Base-by-base conservation (phyloP, 2,797 vertebrate genomes). In the Huso huso region DNA sequence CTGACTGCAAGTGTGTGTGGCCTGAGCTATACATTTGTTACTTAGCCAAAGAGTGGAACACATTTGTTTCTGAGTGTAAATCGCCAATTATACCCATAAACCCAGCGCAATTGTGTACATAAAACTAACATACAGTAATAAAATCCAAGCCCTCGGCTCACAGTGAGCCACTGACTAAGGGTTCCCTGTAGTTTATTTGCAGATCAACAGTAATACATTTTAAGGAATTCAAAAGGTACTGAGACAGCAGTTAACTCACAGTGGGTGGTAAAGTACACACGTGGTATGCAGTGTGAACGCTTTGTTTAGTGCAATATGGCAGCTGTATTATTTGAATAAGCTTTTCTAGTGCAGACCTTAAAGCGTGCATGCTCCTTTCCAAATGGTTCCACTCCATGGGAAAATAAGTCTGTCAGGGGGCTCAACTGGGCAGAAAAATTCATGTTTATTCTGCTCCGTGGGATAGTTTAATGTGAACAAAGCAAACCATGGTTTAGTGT, bases 231-330 rank as follows among this genome's bases (percentile, higher is more conserved):
- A 63, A 48, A 62, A 58, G n/a, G 52, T 61, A 10, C 15, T 7
- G 48, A 10, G 52, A 69, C 55, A 62, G 66, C 59, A 61, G 48
- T 37, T 37, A 58, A 11, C 64, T 61, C 57, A 50, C 62, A 70
- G 64, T 58, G 73, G 69, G 65, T 57, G 66, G 68, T 51, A 63
- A 62, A 13, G 51, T 63, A 67, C 50, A 51, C 49, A 53, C n/a
- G 3, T 23, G 48, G 10, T 18, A 48, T 58, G 13, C 55, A 58
- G 12, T 58, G 10, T 7, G 55, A n/a, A 58, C 37, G 1, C 11
- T 58, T 58, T 58, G 55, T 58, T 58, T 13, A 58, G 3, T 11
- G 12, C 55, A n/a, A n/a, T n/a, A 58, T 13, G 15, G 55, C 55
- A 58, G 55, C 55, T 58, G 55, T 11, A 58, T 58, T 58, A 11